Conservation (phyloP, 2,797 vertebrate genomes). For the Poeciliopsis paucimaculata region DNA sequence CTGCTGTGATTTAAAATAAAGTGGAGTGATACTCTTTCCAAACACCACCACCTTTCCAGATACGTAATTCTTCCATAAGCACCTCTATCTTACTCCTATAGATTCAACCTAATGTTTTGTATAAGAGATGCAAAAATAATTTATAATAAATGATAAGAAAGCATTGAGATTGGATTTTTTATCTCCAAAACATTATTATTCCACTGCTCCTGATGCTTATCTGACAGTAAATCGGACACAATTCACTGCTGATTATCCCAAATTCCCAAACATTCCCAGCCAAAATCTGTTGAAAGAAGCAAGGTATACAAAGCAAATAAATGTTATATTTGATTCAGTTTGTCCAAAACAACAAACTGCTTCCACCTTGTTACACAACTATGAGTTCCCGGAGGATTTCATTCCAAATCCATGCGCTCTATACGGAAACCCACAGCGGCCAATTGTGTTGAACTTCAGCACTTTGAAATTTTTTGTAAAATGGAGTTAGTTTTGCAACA, state of each 20-base stretch:
- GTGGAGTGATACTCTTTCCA: constrained; percentile 34
- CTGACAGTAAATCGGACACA: constrained; percentile 33
- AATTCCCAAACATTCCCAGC: constrained; percentile 37
- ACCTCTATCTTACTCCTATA: constrained; percentile 34
- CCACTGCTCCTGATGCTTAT: constrained; percentile 23
- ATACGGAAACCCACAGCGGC: constrained; percentile 4
- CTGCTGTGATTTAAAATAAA: constrained; percentile 40
- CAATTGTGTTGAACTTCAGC: not conserved
- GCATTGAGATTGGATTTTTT: constrained; percentile 41
- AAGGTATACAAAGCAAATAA: constrained; percentile 11
- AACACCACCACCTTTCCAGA: constrained; percentile 35
- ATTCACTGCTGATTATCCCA: constrained; percentile 19
- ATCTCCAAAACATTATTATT: constrained; percentile 29
- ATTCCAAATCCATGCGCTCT: constrained; percentile 31
- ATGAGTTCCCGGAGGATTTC: constrained; percentile 15
- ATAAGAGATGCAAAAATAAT: constrained; percentile 70
- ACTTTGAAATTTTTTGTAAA: constrained; percentile 2
- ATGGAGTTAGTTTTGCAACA: not conserved
- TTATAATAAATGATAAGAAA: constrained; percentile 42
- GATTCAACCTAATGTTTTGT: constrained; percentile 63
- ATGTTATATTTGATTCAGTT: constrained; percentile 26
- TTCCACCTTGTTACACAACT: constrained; percentile 32
- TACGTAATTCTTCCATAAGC: constrained; percentile 42
- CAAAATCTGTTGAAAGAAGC: constrained; percentile 19
- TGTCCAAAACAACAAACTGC: constrained; percentile 31